A percentile compares a stretch with the other conserved stretches of the same genome.
phyloP scores from a whole-genome alignment of 2,113 vertebrate genomes.

The Myodes glareolus region DNA sequence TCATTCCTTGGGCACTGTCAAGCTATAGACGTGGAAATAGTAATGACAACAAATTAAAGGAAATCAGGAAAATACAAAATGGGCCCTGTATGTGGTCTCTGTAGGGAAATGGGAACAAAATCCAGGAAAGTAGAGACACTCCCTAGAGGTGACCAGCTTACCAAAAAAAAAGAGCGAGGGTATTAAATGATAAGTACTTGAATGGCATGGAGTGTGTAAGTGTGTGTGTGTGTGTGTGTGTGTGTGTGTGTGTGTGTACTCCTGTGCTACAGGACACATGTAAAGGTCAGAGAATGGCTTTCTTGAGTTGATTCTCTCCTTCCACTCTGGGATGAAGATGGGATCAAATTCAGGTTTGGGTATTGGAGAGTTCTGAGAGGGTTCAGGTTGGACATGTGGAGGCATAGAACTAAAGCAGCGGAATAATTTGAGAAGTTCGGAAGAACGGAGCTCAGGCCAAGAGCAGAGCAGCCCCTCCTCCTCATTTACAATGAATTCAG shows the following conservation, averaged over 20 bases:
- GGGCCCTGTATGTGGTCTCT: background rate
- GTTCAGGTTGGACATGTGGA: background rate
- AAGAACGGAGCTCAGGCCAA: background rate
- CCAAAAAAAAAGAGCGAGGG: background rate
- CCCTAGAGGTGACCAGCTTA: background rate
- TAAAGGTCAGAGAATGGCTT: background rate
- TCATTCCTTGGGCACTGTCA: background rate
- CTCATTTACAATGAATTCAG: background rate
- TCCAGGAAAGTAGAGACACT: background rate
- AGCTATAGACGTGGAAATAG: background rate
- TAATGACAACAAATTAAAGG: background rate
- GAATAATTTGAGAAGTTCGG: background rate
- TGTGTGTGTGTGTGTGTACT: background rate
- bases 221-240: too few species aligned
- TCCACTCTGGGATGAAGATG: background rate
- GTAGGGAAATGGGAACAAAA: background rate
- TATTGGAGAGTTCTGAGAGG: background rate
- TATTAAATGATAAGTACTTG: background rate
- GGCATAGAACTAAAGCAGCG: background rate
- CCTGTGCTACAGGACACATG: background rate
- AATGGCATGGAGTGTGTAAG: background rate
- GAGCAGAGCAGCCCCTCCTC: background rate
- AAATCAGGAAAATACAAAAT: background rate
- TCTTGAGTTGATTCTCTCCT: background rate
- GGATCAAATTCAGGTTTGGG: background rate